These are phyloP conservation scores for Diarsia rubi DNA, from an alignment of 2,888 invertebrate genomes.

Conservation along the genomic window DNA sequence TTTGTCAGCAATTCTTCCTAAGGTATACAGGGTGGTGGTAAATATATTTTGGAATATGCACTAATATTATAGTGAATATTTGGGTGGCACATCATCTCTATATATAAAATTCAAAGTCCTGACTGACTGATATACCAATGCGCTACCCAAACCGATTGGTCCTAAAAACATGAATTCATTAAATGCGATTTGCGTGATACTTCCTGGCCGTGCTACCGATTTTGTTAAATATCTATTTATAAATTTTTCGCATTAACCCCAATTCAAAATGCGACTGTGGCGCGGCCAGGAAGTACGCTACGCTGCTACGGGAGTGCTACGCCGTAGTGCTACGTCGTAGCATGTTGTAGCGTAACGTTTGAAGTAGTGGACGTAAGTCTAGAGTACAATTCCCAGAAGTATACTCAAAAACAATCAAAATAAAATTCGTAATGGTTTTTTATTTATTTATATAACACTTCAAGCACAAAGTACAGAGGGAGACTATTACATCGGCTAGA, in stretches of 20 bases:
- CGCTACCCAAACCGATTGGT: too few relatives aligned
- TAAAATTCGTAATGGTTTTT: not conserved
- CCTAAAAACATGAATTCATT: not conserved
- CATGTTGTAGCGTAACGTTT: not conserved
- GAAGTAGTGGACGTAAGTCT: too few relatives aligned
- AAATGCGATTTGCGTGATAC: not conserved
- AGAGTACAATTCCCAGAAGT: not conserved
- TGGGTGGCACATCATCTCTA: not conserved
- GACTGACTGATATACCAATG: too few relatives aligned
- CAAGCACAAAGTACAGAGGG: too few relatives aligned
- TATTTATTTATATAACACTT: too few relatives aligned
- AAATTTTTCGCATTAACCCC: too few relatives aligned
- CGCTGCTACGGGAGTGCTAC: slow-evolving; percentile 2
- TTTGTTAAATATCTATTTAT: too few relatives aligned
- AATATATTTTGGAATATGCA: not conserved
- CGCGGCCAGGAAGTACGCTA: too few relatives aligned
- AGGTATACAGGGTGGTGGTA: slow-evolving; percentile 63
- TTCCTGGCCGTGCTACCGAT: too few relatives aligned
- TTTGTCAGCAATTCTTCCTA: slow-evolving; percentile 79
- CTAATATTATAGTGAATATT: not conserved
- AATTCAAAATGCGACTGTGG: too few relatives aligned
- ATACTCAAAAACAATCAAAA: not conserved
- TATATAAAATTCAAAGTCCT: too few relatives aligned
- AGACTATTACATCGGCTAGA: too few relatives aligned
- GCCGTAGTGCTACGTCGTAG: slow-evolving; percentile 26